Evolutionary conservation across 92 coral and sea anemone species (phyloP).

Genomic region (Blastomussa wellsi): DNA sequence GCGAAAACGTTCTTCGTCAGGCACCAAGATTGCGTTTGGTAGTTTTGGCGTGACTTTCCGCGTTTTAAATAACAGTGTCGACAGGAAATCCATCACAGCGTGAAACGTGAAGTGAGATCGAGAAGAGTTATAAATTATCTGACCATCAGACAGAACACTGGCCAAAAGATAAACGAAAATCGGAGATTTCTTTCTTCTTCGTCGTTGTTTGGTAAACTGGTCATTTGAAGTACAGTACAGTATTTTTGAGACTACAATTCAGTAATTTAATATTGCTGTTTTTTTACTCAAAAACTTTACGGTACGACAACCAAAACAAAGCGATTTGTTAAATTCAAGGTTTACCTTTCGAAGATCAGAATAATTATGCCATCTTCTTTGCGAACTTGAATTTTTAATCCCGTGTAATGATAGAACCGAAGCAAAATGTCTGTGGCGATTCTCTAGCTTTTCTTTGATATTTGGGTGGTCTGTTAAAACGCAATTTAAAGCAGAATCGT

Average conservation of each 20-base stretch:
- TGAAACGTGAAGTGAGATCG: constrained; percentile 1
- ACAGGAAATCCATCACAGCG: constrained; percentile 6
- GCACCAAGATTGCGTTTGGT: background rate
- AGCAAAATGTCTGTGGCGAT: background rate
- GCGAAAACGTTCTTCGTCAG: background rate
- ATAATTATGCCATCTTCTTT: background rate
- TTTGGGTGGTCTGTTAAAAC: background rate
- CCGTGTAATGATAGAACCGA: background rate
- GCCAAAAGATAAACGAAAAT: background rate
- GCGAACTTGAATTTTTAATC: constrained; percentile 1
- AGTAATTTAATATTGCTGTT: background rate
- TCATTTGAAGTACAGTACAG: background rate
- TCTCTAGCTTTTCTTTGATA: background rate
- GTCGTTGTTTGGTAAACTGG: background rate
- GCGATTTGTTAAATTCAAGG: background rate
- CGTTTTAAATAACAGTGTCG: background rate
- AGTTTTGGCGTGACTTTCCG: constrained; percentile 18
- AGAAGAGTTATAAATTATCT: background rate
- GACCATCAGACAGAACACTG: background rate
- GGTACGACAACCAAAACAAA: constrained; percentile 9
- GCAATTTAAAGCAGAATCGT: constrained; percentile 2
- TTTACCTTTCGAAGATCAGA: background rate
- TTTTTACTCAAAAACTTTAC: too few relatives aligned
- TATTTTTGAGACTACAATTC: background rate
- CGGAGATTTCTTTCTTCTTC: background rate